phyloP scores from a whole-genome alignment of 2,113 vertebrate genomes.

The Clarias macrocephalus region DNA sequence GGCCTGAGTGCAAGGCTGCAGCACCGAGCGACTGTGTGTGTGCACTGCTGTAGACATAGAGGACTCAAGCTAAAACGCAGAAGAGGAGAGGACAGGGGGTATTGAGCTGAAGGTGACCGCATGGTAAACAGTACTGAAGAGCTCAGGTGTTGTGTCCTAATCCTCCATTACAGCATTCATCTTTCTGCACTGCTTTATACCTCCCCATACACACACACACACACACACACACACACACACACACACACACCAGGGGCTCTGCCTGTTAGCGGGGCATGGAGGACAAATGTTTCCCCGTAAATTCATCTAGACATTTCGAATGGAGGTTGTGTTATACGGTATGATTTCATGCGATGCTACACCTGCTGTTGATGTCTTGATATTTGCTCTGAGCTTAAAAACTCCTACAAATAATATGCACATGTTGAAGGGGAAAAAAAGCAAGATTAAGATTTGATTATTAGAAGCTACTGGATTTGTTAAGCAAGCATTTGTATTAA shows the following conservation, averaged over 20 bases:
- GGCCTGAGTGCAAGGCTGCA: not conserved
- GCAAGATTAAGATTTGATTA: not conserved
- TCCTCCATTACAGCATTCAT: slow-evolving; percentile 42
- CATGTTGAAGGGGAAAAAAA: not conserved
- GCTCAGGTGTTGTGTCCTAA: slow-evolving; percentile 45
- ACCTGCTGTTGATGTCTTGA: not conserved
- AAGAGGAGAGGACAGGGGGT: not conserved
- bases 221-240: not conserved
- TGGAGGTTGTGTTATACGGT: slow-evolving; percentile 17
- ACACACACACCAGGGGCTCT: slow-evolving; percentile 21
- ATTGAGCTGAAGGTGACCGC: slow-evolving; percentile 34
- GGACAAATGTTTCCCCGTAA: slow-evolving; percentile 4
- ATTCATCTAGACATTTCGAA: slow-evolving; percentile 31
- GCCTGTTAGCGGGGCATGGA: not conserved
- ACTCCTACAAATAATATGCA: not conserved
- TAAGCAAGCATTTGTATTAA: not conserved
- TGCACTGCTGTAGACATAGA: not conserved
- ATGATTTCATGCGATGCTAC: slow-evolving; percentile 16
- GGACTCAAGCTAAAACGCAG: not conserved
- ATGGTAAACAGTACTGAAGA: slow-evolving; percentile 34
- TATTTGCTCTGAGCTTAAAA: not conserved
- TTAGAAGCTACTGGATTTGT: not conserved
- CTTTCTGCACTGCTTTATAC: slow-evolving; percentile 11
- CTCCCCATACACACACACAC: not conserved
- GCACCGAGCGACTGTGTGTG: slow-evolving; percentile 12